Evolutionary conservation across 2,797 vertebrate genomes (phyloP).

Genomic region (Gymnocypris eckloni): DNA sequence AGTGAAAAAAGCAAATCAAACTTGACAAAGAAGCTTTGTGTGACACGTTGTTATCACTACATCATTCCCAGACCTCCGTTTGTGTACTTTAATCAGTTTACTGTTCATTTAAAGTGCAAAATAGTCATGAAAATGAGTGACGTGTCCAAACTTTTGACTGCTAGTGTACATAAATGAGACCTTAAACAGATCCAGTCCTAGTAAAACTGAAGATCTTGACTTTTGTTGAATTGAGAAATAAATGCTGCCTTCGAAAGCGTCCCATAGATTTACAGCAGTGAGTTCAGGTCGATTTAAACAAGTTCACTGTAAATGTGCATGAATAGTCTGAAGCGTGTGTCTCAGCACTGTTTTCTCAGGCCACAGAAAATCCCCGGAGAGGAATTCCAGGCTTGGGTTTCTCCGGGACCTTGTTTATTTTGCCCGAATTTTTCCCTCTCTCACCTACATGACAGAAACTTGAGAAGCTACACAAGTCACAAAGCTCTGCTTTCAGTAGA

Average conservation of each 20-base stretch:
- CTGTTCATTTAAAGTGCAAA: neutral
- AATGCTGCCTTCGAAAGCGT: neutral
- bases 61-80: neutral
- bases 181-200: neutral
- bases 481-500: constrained; percentile 54
- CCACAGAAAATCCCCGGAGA: neutral
- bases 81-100: neutral
- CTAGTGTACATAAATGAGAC: neutral
- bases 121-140: neutral
- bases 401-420: constrained; percentile 25
- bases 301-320: neutral
- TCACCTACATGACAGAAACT: constrained; percentile 39
- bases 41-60: neutral
- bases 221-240: neutral
- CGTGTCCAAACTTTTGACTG: neutral
- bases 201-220: neutral
- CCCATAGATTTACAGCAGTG: neutral
- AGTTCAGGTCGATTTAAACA: neutral
- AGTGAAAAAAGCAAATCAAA: neutral
- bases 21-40: neutral
- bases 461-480: constrained; percentile 79
- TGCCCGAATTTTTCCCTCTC: constrained; percentile 19
- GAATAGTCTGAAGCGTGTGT: neutral
- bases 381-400: constrained; percentile 43
- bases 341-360: constrained; percentile 31